Conservation (phyloP, 2,113 vertebrate genomes). For the Pionites leucogaster region DNA sequence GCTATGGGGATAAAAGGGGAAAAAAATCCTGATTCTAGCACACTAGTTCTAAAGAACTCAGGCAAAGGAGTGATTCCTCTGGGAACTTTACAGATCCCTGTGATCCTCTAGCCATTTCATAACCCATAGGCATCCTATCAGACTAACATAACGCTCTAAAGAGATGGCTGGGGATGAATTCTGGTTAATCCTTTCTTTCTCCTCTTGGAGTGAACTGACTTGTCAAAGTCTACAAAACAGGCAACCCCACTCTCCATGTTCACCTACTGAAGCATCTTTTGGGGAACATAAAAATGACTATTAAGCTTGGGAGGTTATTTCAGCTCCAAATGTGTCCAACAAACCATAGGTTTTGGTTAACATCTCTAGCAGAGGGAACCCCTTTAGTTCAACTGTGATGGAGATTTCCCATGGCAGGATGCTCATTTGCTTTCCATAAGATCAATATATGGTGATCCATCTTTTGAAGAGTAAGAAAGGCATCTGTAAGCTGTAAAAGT, state of each 20-base stretch:
- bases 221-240: background rate
- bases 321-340: background rate
- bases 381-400: background rate
- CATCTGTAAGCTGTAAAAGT: background rate
- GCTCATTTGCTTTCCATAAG: background rate
- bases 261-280: background rate
- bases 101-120: background rate
- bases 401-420: background rate
- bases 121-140: background rate
- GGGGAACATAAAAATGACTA: background rate
- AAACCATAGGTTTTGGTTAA: background rate
- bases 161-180: background rate
- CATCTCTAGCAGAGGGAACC: background rate
- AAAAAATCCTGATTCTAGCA: conserved; percentile 28
- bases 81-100: background rate
- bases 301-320: background rate
- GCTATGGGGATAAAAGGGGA: conserved; percentile 50
- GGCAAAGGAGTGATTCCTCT: background rate
- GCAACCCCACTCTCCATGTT: background rate
- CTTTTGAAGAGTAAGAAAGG: background rate
- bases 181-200: background rate
- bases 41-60: background rate
- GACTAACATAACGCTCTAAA: background rate
- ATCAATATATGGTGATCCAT: background rate
- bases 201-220: background rate